phyloP scores from a whole-genome alignment of 2,113 vertebrate species.

The Trichomycterus rosablanca region DNA sequence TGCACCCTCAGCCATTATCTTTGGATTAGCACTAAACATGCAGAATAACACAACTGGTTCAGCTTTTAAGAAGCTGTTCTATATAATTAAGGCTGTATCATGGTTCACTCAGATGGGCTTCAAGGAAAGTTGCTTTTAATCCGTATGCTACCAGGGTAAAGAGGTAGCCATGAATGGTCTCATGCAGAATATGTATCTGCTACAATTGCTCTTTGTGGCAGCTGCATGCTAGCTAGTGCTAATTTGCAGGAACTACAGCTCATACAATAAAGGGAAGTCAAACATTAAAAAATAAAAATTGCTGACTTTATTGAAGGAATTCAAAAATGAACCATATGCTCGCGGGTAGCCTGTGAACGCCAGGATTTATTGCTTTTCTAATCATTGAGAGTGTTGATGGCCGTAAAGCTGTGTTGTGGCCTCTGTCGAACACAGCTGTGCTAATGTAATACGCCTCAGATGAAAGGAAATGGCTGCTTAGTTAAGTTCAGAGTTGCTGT shows the following conservation, averaged over 20 bases:
- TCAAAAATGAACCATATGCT: too few relatives aligned
- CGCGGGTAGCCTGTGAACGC: constrained; percentile 24
- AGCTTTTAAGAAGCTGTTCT: too few relatives aligned
- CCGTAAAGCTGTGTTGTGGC: constrained; percentile 46
- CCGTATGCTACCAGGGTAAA: too few relatives aligned
- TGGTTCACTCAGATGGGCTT: too few relatives aligned
- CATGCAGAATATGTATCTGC: constrained; percentile 10
- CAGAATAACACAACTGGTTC: too few relatives aligned
- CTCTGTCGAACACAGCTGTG: constrained; percentile 49
- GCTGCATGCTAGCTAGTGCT: constrained; percentile 1
- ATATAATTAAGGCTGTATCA: too few relatives aligned
- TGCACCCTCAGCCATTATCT: too few relatives aligned
- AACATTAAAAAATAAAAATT: constrained; percentile 7
- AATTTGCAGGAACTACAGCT: constrained; percentile 1
- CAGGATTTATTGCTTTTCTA: constrained; percentile 46
- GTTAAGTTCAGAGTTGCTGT: constrained; percentile 54
- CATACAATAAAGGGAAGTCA: background rate
- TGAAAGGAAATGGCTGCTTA: constrained; percentile 55
- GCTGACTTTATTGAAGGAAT: too few relatives aligned
- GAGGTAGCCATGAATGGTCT: too few relatives aligned
- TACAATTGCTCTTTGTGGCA: background rate
- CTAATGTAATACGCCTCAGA: constrained; percentile 60
- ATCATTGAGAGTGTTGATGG: constrained; percentile 43
- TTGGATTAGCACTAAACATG: too few relatives aligned
- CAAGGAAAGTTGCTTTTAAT: too few relatives aligned